Conservation (phyloP, 2,797 vertebrate species). For the Myioborus melanocephalus region DNA sequence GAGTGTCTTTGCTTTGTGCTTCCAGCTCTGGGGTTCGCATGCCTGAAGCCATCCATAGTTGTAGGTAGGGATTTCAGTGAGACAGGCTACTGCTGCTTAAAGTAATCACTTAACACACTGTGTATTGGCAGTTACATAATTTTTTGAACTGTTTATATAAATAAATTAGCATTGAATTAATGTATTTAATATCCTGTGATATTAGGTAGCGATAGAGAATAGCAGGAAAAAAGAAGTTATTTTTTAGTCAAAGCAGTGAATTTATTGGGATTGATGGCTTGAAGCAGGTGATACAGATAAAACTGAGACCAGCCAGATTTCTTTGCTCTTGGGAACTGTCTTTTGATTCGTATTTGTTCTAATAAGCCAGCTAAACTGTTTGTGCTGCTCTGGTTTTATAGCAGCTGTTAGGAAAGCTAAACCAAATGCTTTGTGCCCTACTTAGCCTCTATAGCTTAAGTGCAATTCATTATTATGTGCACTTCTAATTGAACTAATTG, state of each 20-base stretch:
- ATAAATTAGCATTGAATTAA: not conserved
- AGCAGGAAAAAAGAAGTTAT: not conserved
- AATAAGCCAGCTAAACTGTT: not conserved
- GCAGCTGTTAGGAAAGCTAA: not conserved
- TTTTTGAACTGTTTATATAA: not conserved
- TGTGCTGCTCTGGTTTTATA: not conserved
- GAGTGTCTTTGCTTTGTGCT: not conserved
- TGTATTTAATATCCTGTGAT: not conserved
- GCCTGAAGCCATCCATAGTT: not conserved
- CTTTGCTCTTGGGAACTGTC: not conserved
- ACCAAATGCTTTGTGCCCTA: not conserved
- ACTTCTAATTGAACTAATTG: conserved; percentile 48
- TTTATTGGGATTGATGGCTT: not conserved
- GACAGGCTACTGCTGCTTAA: not conserved
- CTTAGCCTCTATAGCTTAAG: conserved; percentile 18
- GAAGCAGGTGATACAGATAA: not conserved
- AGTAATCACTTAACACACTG: conserved; percentile 12
- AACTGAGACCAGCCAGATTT: not conserved
- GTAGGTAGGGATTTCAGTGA: not conserved
- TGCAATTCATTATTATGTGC: conserved; percentile 9
- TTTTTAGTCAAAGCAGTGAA: not conserved
- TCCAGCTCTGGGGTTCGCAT: fast-evolving
- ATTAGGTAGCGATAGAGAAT: not conserved
- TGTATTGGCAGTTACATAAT: not conserved
- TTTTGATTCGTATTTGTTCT: not conserved